A percentile compares a stretch with the other conserved stretches of the same genome.
Conservation (phyloP, 2,113 vertebrate species). For the Periophthalmus modestus region DNA sequence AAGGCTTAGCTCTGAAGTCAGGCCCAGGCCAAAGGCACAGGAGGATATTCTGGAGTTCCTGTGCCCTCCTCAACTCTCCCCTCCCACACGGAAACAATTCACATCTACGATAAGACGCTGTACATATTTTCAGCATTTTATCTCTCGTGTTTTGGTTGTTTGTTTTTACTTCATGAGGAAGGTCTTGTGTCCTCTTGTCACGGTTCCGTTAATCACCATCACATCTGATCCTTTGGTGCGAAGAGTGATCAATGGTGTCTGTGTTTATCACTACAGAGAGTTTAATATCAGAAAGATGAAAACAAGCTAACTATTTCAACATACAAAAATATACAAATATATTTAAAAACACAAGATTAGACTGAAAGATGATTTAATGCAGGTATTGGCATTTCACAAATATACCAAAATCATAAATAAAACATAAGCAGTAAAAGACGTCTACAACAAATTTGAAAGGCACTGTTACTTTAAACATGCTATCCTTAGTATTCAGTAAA, state of each 20-base stretch:
- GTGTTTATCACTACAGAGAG: conserved; percentile 72
- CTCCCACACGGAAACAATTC: conserved; percentile 72
- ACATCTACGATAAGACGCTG: conserved; percentile 74
- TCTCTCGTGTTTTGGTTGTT: conserved; percentile 62
- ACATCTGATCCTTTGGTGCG: conserved; percentile 66
- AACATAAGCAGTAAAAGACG: neutral
- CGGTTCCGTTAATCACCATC: conserved; percentile 63
- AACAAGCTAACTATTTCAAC: conserved; percentile 74
- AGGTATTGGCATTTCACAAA: neutral
- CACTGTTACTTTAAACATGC: too few relatives aligned
- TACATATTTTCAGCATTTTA: conserved; percentile 76
- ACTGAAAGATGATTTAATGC: conserved; percentile 61
- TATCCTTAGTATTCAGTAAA: too few relatives aligned
- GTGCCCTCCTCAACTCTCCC: conserved; percentile 28
- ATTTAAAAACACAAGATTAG: conserved; percentile 42
- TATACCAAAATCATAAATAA: neutral
- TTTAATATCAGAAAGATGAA: conserved; percentile 74
- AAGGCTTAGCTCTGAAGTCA: conserved; percentile 74
- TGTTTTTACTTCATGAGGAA: conserved; percentile 62
- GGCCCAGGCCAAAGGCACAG: conserved; percentile 68
- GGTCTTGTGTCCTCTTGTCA: conserved; percentile 66
- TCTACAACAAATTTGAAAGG: neutral
- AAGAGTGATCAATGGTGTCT: conserved; percentile 58
- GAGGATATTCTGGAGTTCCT: conserved; percentile 77
- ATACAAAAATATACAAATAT: conserved; percentile 72